These are phyloP conservation scores for Xyliphius kryptos DNA, from an alignment of 2,113 vertebrate genomes.

Conservation along the genomic window DNA sequence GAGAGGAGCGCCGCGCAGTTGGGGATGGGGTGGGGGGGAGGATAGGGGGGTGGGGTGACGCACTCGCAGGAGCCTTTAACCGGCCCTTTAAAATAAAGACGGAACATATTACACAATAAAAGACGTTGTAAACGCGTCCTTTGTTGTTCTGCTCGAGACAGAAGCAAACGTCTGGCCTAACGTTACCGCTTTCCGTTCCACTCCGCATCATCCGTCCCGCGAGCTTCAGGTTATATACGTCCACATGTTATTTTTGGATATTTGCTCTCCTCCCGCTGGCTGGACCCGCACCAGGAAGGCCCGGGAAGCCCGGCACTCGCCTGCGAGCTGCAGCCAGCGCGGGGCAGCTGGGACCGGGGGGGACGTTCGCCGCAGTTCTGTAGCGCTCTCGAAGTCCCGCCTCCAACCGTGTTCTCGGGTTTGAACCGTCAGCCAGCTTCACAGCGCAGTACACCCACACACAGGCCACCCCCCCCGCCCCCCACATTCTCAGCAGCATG, in stretches of 20 bases:
- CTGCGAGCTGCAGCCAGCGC: conserved; percentile 49
- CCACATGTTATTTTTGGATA: conserved; percentile 55
- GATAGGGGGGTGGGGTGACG: no score
- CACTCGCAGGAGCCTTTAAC: no score
- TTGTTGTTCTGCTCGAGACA: conserved; percentile 27
- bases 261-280: conserved; percentile 44
- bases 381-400: no score
- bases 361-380: no score
- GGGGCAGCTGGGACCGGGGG: conserved; percentile 10
- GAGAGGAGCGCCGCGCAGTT: no score
- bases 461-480: no score
- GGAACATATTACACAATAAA: conserved; percentile 44
- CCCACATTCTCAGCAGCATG: no score
- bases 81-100: conserved; percentile 32
- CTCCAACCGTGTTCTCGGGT: no score
- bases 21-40: no score
- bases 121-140: conserved; percentile 41
- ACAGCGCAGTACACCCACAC: no score
- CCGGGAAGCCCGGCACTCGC: conserved; percentile 62
- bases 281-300: conserved; percentile 58
- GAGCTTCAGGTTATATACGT: conserved; percentile 50
- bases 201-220: conserved; percentile 50
- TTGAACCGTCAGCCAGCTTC: no score
- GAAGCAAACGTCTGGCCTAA: conserved; percentile 25
- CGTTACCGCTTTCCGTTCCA: conserved; percentile 39